phyloP scores from a whole-genome alignment of 2,797 vertebrate species.

The Rhabdophis nuchalis region DNA sequence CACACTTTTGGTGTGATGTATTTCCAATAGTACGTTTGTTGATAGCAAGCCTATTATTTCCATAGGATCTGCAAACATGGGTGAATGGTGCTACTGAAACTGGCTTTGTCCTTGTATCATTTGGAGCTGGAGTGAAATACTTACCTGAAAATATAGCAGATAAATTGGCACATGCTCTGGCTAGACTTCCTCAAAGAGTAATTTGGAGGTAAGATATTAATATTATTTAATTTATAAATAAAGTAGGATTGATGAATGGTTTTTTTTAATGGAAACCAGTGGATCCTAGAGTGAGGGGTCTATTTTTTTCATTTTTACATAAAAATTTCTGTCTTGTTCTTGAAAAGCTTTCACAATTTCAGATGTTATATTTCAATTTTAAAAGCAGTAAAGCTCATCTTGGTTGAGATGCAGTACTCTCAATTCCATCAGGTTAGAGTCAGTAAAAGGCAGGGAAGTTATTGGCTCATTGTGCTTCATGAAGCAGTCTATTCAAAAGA shows the following conservation, averaged over 20 bases:
- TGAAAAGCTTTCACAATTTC: neutral
- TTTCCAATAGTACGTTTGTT: neutral
- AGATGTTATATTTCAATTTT: neutral
- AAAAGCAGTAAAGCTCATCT: neutral
- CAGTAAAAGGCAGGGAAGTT: neutral
- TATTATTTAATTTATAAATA: neutral
- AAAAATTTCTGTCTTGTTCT: neutral
- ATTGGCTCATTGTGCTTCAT: neutral
- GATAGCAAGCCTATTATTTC: slow-evolving; percentile 23
- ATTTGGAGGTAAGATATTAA: slow-evolving; percentile 88
- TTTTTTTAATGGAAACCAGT: neutral
- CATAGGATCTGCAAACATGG: slow-evolving; percentile 87
- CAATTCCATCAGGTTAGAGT: neutral
- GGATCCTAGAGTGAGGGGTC: neutral
- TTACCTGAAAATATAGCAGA: slow-evolving; percentile 90
- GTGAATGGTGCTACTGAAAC: slow-evolving; percentile 84
- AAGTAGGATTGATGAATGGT: fast-evolving
- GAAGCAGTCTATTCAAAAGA: neutral
- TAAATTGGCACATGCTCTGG: slow-evolving; percentile 89
- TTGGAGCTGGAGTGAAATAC: slow-evolving; percentile 96
- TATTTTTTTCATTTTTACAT: neutral
- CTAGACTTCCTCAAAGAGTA: slow-evolving; percentile 87
- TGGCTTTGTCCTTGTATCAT: slow-evolving; percentile 96
- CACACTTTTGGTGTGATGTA: neutral
- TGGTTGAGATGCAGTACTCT: neutral